These are phyloP conservation scores for Rhagium mordax DNA, from an alignment of 2,888 invertebrate genomes.

Conservation along the genomic window DNA sequence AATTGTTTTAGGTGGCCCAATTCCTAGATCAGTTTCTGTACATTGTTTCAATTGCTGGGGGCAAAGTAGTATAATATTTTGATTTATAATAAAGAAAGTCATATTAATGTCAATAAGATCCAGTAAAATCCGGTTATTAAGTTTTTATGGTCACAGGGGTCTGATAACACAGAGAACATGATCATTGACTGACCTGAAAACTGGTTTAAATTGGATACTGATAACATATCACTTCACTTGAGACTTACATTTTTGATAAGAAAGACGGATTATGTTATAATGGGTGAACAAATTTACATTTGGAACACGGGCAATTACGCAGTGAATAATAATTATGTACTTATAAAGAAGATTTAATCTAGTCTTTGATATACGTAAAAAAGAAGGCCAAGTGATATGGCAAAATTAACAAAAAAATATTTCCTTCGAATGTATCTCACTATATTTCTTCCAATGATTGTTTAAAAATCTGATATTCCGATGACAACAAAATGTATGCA, in stretches of 20 bases:
- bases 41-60: conserved; percentile 58
- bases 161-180: conserved; percentile 63
- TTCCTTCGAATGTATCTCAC: too few relatives aligned
- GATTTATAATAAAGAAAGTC: conserved; percentile 60
- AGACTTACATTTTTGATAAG: conserved; percentile 27
- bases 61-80: conserved; percentile 61
- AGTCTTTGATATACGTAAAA: neutral
- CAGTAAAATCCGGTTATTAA: conserved; percentile 74
- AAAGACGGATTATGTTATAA: conserved; percentile 28
- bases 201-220: conserved; percentile 61
- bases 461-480: too few relatives aligned
- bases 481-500: too few relatives aligned
- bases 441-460: too few relatives aligned
- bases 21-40: conserved; percentile 20
- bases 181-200: conserved; percentile 63
- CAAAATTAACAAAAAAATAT: neutral
- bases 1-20: neutral
- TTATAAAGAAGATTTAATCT: neutral
- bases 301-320: conserved; percentile 11
- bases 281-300: conserved; percentile 24
- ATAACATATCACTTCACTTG: conserved; percentile 45
- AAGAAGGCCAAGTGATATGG: neutral
- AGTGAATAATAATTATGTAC: neutral
- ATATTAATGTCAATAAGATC: conserved; percentile 68
- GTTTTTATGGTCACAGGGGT: conserved; percentile 77